Conservation (phyloP, 2,797 vertebrate species). For the Gallinago nigripennis region DNA sequence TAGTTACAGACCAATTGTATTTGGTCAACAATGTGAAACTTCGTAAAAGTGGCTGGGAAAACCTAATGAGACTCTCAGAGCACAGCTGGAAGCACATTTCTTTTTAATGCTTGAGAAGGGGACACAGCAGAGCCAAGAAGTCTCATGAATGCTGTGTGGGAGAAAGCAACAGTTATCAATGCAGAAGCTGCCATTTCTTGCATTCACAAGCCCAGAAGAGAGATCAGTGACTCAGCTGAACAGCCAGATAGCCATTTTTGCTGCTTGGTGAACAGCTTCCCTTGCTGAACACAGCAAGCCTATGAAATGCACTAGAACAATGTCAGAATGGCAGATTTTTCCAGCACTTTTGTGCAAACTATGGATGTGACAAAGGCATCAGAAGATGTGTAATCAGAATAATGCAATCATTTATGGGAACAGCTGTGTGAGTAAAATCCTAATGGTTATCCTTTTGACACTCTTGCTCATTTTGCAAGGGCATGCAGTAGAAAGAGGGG, state of each 20-base stretch:
- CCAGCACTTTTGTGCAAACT: not conserved
- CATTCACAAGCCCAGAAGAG: not conserved
- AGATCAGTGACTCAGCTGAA: not conserved
- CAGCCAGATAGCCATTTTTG: not conserved
- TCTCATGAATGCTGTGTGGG: not conserved
- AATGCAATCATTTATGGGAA: not conserved
- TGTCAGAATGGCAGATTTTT: not conserved
- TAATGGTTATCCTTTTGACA: not conserved
- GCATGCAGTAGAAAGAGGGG: not conserved
- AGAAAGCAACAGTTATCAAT: not conserved
- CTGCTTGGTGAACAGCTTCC: slow-evolving; percentile 27
- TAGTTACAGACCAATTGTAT: not conserved
- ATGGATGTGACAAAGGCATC: not conserved
- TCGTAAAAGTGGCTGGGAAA: not conserved
- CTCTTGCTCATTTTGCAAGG: not conserved
- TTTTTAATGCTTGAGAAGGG: not conserved
- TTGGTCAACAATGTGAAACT: not conserved
- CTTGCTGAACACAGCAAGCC: not conserved
- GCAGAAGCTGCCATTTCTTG: not conserved
- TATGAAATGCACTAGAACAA: not conserved
- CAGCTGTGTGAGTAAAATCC: not conserved
- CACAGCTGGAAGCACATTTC: not conserved
- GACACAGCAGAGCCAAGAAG: not conserved
- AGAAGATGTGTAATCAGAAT: not conserved
- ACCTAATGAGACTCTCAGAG: not conserved